Conservation (phyloP, 2,113 vertebrate species). For the Caracal caracal region DNA sequence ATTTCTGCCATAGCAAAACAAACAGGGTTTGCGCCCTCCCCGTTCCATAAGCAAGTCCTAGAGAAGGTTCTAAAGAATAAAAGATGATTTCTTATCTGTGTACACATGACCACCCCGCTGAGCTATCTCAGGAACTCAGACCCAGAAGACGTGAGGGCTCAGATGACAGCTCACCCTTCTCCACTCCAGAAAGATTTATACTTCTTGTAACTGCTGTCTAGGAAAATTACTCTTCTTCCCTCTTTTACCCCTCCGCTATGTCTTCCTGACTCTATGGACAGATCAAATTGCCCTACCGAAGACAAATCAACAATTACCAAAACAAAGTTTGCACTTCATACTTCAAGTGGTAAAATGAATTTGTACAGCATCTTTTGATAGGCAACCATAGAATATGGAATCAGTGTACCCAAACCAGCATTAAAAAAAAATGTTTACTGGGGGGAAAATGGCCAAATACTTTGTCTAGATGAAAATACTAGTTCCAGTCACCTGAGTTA, state of each 20-base stretch:
- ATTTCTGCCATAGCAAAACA: slow-evolving; percentile 43
- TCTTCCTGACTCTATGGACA: not conserved
- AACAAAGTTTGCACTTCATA: not conserved
- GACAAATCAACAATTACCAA: not conserved
- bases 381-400: not conserved
- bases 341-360: not conserved
- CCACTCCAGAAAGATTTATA: too few species aligned
- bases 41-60: not conserved
- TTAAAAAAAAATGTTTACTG: not conserved
- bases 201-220: not conserved
- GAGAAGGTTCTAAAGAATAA: not conserved
- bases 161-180: not conserved
- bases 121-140: not conserved
- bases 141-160: not conserved
- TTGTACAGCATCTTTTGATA: not conserved
- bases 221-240: not conserved
- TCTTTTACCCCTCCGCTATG: not conserved
- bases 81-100: not conserved
- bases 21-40: not conserved
- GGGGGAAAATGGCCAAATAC: not conserved
- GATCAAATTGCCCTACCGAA: not conserved
- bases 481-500: not conserved
- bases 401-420: not conserved
- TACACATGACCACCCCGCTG: not conserved
- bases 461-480: not conserved